Evolutionary conservation across 2,888 invertebrate genomes (phyloP), one percentile per base, ranked within the genome.

Genomic region (Ganaspis brasiliensis): DNA sequence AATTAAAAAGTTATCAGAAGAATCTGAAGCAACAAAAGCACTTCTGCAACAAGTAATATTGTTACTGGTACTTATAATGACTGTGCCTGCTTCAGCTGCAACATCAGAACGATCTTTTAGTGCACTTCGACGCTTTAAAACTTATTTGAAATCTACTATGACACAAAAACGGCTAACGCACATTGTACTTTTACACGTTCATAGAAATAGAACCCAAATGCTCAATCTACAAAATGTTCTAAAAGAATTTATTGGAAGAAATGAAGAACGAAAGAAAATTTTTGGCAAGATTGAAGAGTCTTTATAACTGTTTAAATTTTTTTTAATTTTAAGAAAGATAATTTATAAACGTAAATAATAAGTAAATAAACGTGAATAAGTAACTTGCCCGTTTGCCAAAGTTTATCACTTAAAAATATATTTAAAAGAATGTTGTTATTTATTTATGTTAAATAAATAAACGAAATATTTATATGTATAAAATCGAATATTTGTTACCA

Each of bases 41-140:
- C 45, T 75, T 52, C 61, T 75, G 2, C 16, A 61, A 19, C 52
- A 75, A 24, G 72, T 72, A 12, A 10, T 75, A 12, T n/a, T 61
- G 16, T 55, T 72, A 52, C 4, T 75, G 56, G 16, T 61, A 6
- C 61, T 73, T 40, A 61, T 72, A 16, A 35, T 72, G 55, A 72
- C 63, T 61, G 52, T 75, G 59, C 75, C 75, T 40, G 72, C 72
- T 35, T 72, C 75, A 52, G 71, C 72, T 40, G 72, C 72, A 21
- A 61, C 75, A 37, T 49, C 72, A n/a, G 61, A 75, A 19, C 59
- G 75, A 56, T 75, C 75, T 8, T 75, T 72, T 21, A 75, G 72
- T 14, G 72, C 72, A n/a, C 70, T 75, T 72, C 59, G 57, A 24
- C 52, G 72, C 9, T 10, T 75, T n/a, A 72, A 75, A 72, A 75